Base-by-base conservation (phyloP, 2,888 invertebrate genomes). In the Plebejus anna region DNA sequence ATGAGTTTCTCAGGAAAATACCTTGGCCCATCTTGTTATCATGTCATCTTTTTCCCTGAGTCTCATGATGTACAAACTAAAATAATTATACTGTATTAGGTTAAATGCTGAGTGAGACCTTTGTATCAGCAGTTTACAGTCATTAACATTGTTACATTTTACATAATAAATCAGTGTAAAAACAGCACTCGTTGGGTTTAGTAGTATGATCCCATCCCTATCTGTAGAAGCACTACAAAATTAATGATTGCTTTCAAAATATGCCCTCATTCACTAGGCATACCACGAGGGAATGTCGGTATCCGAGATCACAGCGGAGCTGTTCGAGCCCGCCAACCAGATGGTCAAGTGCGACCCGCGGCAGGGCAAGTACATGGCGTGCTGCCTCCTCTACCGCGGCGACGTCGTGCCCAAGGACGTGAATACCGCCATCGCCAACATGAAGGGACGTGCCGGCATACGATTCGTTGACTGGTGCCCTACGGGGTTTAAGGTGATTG, bases 381-480 rank as follows among this genome's bases (percentile, higher is more conserved):
- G 97, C 85, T 97, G 97, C 83, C 94, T 98, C 83, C 92, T 98
- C 78, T 98, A 97, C 87, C 95, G 97, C 13, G 98, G 98, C 0
- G 98, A 99, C 86, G 98, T 98, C 11, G 98, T 97, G 47, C 97
- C 97, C 0, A 97, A 97, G 86, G 98, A 98, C 85, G 97, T 98
- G 7, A 98, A 98, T 86, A 96, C 96, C 0, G 96, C 97, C 16
- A 97, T 97, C 76, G 96, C 96, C 0, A 95, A 95, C 75, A 96
- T 97, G 94, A 97, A 97, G 88, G 95, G 95, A 0, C 95, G 96
- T 81, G 95, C 96, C 82, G 95, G 95, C 75, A 97, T 98, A 76
- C 96, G 97, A 80, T 99, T 99, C 85, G 98, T 98, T n/a, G 98
- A 98, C 85, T 98, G 98, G 98, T 97, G 98, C 87, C 98, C 98